A percentile compares a stretch with the other conserved stretches of the same genome.
phyloP scores from a whole-genome alignment of 1,140 invertebrate genomes.

The Ooceraea biroi region DNA sequence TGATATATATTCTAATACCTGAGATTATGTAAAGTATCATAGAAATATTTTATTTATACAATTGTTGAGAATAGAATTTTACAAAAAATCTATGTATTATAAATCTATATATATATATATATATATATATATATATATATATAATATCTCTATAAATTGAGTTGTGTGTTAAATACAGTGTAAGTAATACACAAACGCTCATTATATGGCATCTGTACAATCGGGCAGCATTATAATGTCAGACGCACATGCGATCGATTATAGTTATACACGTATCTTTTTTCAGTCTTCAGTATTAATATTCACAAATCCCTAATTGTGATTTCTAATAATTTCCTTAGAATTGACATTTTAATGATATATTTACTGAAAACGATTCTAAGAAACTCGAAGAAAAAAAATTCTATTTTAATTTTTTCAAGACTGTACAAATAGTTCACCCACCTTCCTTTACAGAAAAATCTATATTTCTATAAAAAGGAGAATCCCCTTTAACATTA shows the following conservation, averaged over 20 bases:
- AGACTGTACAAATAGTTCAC: conserved; percentile 22
- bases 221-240: conserved; percentile 26
- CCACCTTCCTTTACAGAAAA: conserved; percentile 21
- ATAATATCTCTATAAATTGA: conserved; percentile 63
- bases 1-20: conserved; percentile 36
- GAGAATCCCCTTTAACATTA: conserved; percentile 16
- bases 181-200: conserved; percentile 55
- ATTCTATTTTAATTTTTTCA: conserved; percentile 29
- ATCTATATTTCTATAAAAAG: conserved; percentile 4
- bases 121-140: conserved; percentile 39
- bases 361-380: conserved; percentile 8
- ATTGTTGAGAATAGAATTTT: conserved; percentile 62
- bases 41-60: conserved; percentile 71
- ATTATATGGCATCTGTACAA: conserved; percentile 56
- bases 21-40: conserved; percentile 58
- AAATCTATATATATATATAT: neutral
- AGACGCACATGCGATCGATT: conserved; percentile 41
- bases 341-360: conserved; percentile 26
- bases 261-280: conserved; percentile 41
- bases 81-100: conserved; percentile 56
- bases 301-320: conserved; percentile 49
- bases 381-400: conserved; percentile 6
- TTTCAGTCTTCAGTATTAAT: conserved; percentile 59
- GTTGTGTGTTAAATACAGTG: conserved; percentile 55
- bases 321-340: conserved; percentile 27